phyloP scores from a whole-genome alignment of 2,797 vertebrate species.

The Lithobates pipiens region DNA sequence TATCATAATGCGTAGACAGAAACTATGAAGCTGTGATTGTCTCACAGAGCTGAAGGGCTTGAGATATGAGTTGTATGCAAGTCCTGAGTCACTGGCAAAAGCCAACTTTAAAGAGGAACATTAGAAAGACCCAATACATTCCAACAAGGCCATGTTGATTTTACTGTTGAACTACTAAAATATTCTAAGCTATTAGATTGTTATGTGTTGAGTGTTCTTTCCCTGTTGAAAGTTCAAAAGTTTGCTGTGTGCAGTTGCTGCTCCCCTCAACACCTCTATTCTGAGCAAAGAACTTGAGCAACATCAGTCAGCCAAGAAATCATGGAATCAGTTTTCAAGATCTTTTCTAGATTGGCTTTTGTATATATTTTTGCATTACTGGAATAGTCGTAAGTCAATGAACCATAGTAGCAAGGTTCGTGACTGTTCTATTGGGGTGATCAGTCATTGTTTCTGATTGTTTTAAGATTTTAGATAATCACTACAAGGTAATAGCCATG shows the following conservation, averaged over 20 bases:
- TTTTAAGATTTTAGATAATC: neutral
- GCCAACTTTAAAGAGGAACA: neutral
- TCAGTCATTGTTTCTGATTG: neutral
- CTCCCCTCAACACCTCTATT: neutral
- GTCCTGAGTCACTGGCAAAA: neutral
- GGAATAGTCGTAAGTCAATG: neutral
- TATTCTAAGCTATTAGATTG: neutral
- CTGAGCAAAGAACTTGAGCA: neutral
- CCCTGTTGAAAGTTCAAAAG: neutral
- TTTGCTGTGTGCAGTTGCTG: neutral
- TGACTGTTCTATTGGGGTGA: neutral
- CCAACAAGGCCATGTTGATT: neutral
- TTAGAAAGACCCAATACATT: neutral
- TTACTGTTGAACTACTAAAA: neutral
- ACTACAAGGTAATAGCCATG: neutral
- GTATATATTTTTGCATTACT: neutral
- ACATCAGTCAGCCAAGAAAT: neutral
- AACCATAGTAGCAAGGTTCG: neutral
- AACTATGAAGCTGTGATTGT: neutral
- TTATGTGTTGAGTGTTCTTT: neutral
- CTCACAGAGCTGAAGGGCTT: neutral
- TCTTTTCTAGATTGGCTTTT: neutral
- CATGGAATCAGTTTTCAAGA: neutral
- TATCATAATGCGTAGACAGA: conserved; percentile 38
- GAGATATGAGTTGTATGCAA: neutral